These are phyloP conservation scores for Caenorhabditis latens DNA, from an alignment of 1,140 invertebrate species.

Conservation along the genomic window DNA sequence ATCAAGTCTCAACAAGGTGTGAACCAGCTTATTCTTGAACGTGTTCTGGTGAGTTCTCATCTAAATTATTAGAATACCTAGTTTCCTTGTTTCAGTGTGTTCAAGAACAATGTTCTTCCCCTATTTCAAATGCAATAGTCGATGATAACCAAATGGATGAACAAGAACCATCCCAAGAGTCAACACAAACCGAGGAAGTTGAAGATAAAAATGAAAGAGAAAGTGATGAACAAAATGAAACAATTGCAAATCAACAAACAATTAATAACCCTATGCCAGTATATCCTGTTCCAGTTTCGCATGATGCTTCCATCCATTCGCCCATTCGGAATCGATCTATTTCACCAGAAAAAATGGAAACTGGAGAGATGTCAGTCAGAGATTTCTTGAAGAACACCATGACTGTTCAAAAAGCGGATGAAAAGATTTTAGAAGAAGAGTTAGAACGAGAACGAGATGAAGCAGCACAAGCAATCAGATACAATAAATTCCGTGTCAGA, in stretches of 20 bases:
- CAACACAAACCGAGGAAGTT: constrained; percentile 18
- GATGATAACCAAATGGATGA: constrained; percentile 17
- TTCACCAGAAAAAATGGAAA: constrained; percentile 36
- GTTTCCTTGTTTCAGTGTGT: not conserved
- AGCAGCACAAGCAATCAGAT: constrained; percentile 31
- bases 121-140: not conserved
- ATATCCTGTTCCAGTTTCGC: not conserved
- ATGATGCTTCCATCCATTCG: not conserved
- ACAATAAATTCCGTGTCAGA: constrained; percentile 29
- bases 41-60: not conserved
- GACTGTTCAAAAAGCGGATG: constrained; percentile 37
- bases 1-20: constrained; percentile 1
- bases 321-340: constrained; percentile 14
- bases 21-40: constrained; percentile 3
- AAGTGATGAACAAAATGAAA: not conserved
- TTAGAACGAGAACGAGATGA: constrained; percentile 22
- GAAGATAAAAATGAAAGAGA: constrained; percentile 24
- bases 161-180: not conserved
- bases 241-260: not conserved
- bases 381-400: constrained; percentile 39
- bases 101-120: not conserved
- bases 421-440: constrained; percentile 40
- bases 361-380: constrained; percentile 8
- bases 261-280: constrained; percentile 28
- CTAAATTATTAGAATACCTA: too few species aligned